A percentile compares a stretch with the other conserved stretches of the same genome.
These are phyloP conservation scores for Synanceia verrucosa DNA, from an alignment of 2,797 vertebrate genomes.

Conservation along the genomic window DNA sequence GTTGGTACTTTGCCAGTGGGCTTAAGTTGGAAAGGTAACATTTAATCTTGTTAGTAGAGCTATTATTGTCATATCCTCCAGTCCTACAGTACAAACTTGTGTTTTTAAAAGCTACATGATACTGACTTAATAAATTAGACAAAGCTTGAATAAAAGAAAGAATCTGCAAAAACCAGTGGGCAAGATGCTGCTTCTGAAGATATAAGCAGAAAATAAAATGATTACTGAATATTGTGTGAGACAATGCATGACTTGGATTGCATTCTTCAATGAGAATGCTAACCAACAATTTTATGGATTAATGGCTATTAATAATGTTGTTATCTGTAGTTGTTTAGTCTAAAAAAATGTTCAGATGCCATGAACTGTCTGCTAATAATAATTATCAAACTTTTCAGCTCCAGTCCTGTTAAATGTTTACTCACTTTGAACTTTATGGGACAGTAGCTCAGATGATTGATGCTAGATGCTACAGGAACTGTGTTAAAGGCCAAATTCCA, in stretches of 20 bases:
- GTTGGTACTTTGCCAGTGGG: not conserved
- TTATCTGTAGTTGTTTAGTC: not conserved
- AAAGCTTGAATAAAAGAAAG: not conserved
- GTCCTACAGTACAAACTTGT: not conserved
- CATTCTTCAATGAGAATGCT: not conserved
- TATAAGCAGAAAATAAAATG: not conserved
- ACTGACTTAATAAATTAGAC: not conserved
- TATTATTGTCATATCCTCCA: not conserved
- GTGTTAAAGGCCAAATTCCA: no score
- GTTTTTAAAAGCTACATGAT: not conserved
- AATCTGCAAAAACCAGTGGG: not conserved
- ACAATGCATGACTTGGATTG: not conserved
- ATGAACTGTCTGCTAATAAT: no score
- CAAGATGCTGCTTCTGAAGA: not conserved
- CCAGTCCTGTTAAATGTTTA: no score
- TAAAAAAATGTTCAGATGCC: not conserved
- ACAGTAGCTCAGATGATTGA: no score
- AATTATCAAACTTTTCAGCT: no score
- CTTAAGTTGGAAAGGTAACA: not conserved
- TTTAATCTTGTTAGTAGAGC: not conserved
- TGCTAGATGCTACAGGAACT: no score
- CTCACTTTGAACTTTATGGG: no score
- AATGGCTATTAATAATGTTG: not conserved
- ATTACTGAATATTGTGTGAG: not conserved
- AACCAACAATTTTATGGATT: not conserved